A percentile compares a stretch with the other conserved stretches of the same genome.
Conservation (phyloP, 2,888 invertebrate genomes). For the Acleris cristana region DNA sequence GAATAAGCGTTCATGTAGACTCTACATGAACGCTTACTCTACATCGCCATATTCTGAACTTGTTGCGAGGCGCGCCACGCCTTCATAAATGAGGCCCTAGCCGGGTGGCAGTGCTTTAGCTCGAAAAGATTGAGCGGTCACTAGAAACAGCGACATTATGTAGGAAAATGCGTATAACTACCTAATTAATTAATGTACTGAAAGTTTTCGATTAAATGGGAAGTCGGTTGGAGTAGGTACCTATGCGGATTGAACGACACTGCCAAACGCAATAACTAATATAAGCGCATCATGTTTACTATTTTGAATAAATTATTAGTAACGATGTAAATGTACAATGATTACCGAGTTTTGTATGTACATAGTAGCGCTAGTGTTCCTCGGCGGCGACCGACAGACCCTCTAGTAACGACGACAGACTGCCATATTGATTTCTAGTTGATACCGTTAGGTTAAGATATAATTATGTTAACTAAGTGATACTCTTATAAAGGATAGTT, state of each 20-base stretch:
- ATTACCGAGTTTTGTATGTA: too few relatives aligned
- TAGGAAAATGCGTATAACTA: slow-evolving; percentile 8
- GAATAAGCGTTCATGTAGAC: too few relatives aligned
- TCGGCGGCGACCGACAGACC: slow-evolving; percentile 24
- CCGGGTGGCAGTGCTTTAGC: neutral
- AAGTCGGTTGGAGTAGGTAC: slow-evolving; percentile 9
- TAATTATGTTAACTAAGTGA: slow-evolving; percentile 38
- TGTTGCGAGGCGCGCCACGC: too few relatives aligned
- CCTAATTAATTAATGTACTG: slow-evolving; percentile 5
- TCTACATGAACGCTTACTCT: too few relatives aligned
- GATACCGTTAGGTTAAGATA: slow-evolving; percentile 31
- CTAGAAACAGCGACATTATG: slow-evolving; percentile 1
- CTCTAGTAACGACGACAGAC: slow-evolving; percentile 49
- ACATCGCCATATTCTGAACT: too few relatives aligned
- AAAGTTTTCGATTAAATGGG: slow-evolving; percentile 2
- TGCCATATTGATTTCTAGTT: slow-evolving; percentile 62
- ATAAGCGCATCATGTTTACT: slow-evolving; percentile 21
- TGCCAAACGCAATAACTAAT: slow-evolving; percentile 29
- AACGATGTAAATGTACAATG: slow-evolving; percentile 7
- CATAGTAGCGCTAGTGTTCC: neutral
- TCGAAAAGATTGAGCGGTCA: neutral
- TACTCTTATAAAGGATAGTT: slow-evolving; percentile 38
- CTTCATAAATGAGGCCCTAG: neutral
- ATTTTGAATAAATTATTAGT: slow-evolving; percentile 9
- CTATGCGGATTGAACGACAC: slow-evolving; percentile 5